Percentiles rank a stretch among this genome's conserved stretches.
Conservation (phyloP, 2,888 invertebrate species). For the Athripsodes cinereus region DNA sequence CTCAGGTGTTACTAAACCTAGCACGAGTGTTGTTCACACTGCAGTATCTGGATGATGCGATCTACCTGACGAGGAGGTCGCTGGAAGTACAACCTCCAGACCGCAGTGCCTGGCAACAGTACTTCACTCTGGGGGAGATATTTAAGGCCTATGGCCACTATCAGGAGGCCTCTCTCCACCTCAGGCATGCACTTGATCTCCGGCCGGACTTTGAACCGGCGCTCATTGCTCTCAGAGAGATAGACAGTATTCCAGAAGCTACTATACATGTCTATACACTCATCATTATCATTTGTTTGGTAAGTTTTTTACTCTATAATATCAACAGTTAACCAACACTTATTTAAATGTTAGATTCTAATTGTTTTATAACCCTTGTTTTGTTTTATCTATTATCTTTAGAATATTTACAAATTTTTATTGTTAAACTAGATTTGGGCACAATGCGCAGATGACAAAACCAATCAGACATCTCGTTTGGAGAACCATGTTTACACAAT, state of each 20-base stretch:
- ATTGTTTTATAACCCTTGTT: no score
- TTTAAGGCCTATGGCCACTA: conserved; percentile 87
- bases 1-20: conserved; percentile 68
- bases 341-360: no score
- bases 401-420: no score
- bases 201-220: conserved; percentile 84
- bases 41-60: conserved; percentile 86
- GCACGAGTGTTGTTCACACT: conserved; percentile 79
- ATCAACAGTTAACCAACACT: no score
- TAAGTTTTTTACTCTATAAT: conserved; percentile 39
- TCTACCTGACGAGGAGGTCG: conserved; percentile 77
- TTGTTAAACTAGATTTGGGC: no score
- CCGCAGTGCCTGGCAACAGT: conserved; percentile 85
- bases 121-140: conserved; percentile 86
- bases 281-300: conserved; percentile 81
- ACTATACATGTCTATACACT: conserved; percentile 81
- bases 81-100: conserved; percentile 79
- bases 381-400: no score
- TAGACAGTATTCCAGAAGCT: conserved; percentile 73
- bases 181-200: conserved; percentile 74
- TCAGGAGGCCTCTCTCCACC: conserved; percentile 78
- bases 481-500: no score
- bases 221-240: conserved; percentile 69
- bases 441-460: no score
- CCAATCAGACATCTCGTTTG: no score